phyloP scores from a whole-genome alignment of 2,113 vertebrate species.

The Corythoichthys haematopterus region DNA sequence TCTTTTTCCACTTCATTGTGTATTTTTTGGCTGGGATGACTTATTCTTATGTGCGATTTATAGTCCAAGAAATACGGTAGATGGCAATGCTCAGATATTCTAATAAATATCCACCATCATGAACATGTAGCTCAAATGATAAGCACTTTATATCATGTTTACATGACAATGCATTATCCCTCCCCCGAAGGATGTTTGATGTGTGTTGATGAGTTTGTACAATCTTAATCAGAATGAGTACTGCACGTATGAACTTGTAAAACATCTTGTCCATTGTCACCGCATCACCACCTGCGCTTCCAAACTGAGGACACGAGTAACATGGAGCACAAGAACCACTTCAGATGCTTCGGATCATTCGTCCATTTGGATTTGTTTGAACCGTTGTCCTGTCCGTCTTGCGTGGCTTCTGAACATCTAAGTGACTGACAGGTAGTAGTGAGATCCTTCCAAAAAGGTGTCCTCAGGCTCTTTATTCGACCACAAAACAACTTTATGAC shows the following conservation, averaged over 20 bases:
- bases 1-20: too few relatives aligned
- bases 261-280: slow-evolving; percentile 37
- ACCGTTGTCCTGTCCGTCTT: slow-evolving; percentile 35
- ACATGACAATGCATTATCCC: slow-evolving; percentile 46
- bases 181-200: background rate
- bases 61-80: slow-evolving; percentile 15
- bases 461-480: slow-evolving; percentile 48
- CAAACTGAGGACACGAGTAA: slow-evolving; percentile 51
- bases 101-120: slow-evolving; percentile 79
- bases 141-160: slow-evolving; percentile 55
- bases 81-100: slow-evolving; percentile 68
- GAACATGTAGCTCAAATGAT: slow-evolving; percentile 62
- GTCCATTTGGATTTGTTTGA: slow-evolving; percentile 38
- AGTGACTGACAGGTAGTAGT: slow-evolving; percentile 47
- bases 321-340: slow-evolving; percentile 38
- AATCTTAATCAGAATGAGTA: slow-evolving; percentile 51
- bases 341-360: slow-evolving; percentile 37
- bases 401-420: slow-evolving; percentile 49
- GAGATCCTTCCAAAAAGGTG: slow-evolving; percentile 50
- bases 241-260: slow-evolving; percentile 35
- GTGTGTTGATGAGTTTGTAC: slow-evolving; percentile 46
- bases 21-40: too few relatives aligned
- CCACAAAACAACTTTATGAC: slow-evolving; percentile 37
- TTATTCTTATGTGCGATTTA: too few relatives aligned
- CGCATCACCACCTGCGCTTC: slow-evolving; percentile 42